Evolutionary conservation across 2,888 invertebrate genomes (phyloP).

Genomic region (Epinotia demarniana): DNA sequence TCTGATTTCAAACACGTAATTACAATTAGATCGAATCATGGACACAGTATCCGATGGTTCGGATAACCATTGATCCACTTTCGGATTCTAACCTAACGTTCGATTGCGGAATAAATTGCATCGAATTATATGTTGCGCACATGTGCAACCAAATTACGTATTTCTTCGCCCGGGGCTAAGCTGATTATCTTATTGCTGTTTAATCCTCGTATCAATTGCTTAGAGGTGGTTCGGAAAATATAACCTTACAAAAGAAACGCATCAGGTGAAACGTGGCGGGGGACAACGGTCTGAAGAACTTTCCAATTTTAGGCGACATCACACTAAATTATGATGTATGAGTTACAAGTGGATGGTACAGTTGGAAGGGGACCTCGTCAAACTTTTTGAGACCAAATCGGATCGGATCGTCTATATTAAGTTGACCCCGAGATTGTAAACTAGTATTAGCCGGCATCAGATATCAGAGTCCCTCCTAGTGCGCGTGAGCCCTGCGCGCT

Average conservation of each 20-base stretch:
- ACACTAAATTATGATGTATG: too few relatives aligned
- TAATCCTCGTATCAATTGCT: not conserved
- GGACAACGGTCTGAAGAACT: too few relatives aligned
- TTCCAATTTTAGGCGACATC: too few relatives aligned
- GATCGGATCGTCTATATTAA: too few relatives aligned
- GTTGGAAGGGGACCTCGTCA: too few relatives aligned
- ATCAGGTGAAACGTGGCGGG: not conserved
- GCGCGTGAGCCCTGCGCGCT: too few relatives aligned
- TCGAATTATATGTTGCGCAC: constrained; percentile 8
- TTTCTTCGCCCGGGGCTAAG: not conserved
- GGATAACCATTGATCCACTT: constrained; percentile 18
- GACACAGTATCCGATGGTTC: not conserved
- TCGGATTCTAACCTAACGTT: constrained; percentile 7
- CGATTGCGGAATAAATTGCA: constrained; percentile 11
- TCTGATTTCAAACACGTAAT: not conserved
- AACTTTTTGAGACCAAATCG: too few relatives aligned
- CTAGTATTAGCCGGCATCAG: too few relatives aligned
- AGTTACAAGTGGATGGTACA: too few relatives aligned
- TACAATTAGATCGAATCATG: not conserved
- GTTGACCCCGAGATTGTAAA: too few relatives aligned
- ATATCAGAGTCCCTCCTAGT: too few relatives aligned
- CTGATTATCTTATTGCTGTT: constrained; percentile 6
- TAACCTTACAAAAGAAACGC: not conserved
- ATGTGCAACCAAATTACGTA: constrained; percentile 22
- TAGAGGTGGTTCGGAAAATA: not conserved